Evolutionary conservation across 2,888 invertebrate genomes (phyloP).

Genomic region (Clanis bilineata): DNA sequence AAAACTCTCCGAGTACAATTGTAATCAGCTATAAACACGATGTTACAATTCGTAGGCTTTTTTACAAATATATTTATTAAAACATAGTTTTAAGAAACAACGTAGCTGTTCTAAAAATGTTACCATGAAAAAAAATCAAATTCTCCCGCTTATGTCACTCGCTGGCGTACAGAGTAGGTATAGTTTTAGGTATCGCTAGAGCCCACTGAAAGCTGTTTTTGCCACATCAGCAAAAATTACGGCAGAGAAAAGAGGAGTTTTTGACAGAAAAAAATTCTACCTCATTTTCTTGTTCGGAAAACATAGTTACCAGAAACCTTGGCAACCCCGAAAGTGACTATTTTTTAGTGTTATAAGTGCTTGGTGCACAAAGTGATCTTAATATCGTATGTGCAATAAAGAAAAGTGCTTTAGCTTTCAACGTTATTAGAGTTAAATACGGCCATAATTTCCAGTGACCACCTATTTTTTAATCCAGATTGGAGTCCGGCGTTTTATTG

Average conservation of each 20-base stretch:
- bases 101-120: slow-evolving; percentile 52
- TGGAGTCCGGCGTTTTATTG: not conserved
- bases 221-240: slow-evolving; percentile 42
- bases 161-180: slow-evolving; percentile 32
- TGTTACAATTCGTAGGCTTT: slow-evolving; percentile 69
- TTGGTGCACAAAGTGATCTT: slow-evolving; percentile 57
- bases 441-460: slow-evolving; percentile 48
- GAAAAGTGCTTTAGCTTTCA: slow-evolving; percentile 51
- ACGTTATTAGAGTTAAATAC: slow-evolving; percentile 37
- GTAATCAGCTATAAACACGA: slow-evolving; percentile 54
- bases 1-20: slow-evolving; percentile 50
- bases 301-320: slow-evolving; percentile 20
- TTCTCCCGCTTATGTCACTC: slow-evolving; percentile 15
- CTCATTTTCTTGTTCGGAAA: slow-evolving; percentile 26
- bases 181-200: slow-evolving; percentile 77
- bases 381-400: slow-evolving; percentile 50
- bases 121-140: slow-evolving; percentile 36
- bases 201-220: slow-evolving; percentile 44
- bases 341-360: slow-evolving; percentile 38
- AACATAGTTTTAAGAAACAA: slow-evolving; percentile 54
- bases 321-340: slow-evolving; percentile 1
- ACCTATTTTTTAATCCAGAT: slow-evolving; percentile 29
- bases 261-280: slow-evolving; percentile 39
- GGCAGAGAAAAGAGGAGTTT: slow-evolving; percentile 37
- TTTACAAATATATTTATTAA: slow-evolving; percentile 48